Percentiles rank a stretch among this genome's conserved stretches.
Conservation (phyloP, 2,113 vertebrate genomes). For the Percina caprodes region DNA sequence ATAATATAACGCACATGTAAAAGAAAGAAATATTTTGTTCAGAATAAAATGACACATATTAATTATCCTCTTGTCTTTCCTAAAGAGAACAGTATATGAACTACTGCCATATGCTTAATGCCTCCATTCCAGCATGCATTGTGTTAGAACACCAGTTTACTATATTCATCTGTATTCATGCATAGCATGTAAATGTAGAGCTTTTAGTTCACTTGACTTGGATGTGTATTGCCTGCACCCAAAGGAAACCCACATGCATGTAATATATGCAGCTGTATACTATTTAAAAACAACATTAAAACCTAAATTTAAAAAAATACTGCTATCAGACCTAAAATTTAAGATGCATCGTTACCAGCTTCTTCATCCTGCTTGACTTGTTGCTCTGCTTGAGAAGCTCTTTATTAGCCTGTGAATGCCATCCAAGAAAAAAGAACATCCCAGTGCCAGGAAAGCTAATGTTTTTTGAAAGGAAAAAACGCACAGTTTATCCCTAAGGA, state of each 20-base stretch:
- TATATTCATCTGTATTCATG: neutral
- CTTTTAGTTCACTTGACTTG: constrained; percentile 21
- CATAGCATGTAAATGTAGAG: neutral
- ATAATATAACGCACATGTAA: neutral
- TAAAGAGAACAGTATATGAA: neutral
- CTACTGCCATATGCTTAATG: constrained; percentile 1
- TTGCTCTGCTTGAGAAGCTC: constrained; percentile 4
- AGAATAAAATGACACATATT: constrained; percentile 8
- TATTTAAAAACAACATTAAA: neutral
- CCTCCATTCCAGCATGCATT: constrained; percentile 19
- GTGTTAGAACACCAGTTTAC: neutral
- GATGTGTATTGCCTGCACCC: neutral
- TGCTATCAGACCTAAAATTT: neutral
- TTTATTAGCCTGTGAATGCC: constrained; percentile 16
- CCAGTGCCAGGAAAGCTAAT: constrained; percentile 50
- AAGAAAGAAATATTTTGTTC: neutral
- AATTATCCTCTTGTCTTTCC: neutral
- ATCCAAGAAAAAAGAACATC: constrained; percentile 32
- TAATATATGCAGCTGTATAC: neutral
- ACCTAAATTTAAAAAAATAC: neutral
- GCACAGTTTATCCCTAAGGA: constrained; percentile 59
- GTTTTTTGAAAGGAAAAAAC: constrained; percentile 56
- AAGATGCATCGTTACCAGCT: neutral
- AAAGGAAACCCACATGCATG: neutral
- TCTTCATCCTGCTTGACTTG: constrained; percentile 26